These are phyloP conservation scores for Apis laboriosa DNA, from an alignment of 1,140 invertebrate genomes.

Conservation along the genomic window DNA sequence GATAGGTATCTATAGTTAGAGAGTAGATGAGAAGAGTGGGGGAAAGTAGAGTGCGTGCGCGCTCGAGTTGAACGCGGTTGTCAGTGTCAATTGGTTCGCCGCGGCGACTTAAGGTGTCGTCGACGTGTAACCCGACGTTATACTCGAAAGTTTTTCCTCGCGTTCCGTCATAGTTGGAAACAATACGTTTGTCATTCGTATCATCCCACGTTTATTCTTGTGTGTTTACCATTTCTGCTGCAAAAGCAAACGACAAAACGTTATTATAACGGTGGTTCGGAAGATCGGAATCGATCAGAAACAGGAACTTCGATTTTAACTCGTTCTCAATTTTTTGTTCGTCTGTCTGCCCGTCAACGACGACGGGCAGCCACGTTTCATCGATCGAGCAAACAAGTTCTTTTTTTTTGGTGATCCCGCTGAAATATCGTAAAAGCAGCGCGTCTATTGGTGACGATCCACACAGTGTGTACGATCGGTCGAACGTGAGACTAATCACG, in stretches of 20 bases:
- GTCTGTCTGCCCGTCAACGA: slow-evolving; percentile 30
- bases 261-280: background rate
- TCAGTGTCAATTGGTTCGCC: slow-evolving; percentile 63
- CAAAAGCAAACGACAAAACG: slow-evolving; percentile 9
- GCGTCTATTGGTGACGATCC: slow-evolving; percentile 15
- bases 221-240: slow-evolving; percentile 24
- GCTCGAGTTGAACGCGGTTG: slow-evolving; percentile 48
- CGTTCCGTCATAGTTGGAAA: slow-evolving; percentile 7
- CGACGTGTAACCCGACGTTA: slow-evolving; percentile 42
- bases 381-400: background rate
- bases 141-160: slow-evolving; percentile 13
- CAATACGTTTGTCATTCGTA: slow-evolving; percentile 1
- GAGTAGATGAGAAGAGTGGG: slow-evolving; percentile 13
- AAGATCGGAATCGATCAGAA: slow-evolving; percentile 26
- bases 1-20: background rate
- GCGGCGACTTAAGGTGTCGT: slow-evolving; percentile 51
- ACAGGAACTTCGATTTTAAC: slow-evolving; percentile 3
- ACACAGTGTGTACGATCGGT: slow-evolving; percentile 9
- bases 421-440: background rate
- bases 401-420: slow-evolving; percentile 9
- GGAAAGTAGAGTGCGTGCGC: slow-evolving; percentile 48
- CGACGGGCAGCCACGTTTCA: slow-evolving; percentile 31
- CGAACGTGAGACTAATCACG: background rate
- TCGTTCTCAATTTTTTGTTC: background rate
- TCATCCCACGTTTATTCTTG: background rate